Conservation (phyloP, 1,140 invertebrate species). For the Diorhabda carinulata region DNA sequence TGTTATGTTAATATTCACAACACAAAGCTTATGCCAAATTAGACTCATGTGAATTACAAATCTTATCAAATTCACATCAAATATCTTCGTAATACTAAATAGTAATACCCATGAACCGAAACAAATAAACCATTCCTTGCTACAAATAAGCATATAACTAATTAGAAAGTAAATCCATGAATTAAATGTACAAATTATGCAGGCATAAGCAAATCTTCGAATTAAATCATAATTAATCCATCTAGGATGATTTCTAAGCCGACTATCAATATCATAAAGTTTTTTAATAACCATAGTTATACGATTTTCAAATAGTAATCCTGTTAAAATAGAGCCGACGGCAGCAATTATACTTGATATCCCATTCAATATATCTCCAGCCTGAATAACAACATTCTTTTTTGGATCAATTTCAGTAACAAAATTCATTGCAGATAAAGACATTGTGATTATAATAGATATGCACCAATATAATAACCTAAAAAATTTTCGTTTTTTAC, state of each 20-base stretch:
- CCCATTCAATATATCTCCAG: conserved; percentile 4
- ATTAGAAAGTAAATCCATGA: not conserved
- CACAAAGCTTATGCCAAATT: conserved; percentile 8
- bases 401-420: not conserved
- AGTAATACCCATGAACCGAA: not conserved
- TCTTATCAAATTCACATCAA: conserved; percentile 5
- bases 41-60: conserved; percentile 8
- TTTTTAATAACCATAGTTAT: conserved; percentile 4
- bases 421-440: not conserved
- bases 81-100: conserved; percentile 9
- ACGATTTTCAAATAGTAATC: conserved; percentile 1
- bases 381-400: conserved; percentile 8
- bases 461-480: not conserved
- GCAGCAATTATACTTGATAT: conserved; percentile 5
- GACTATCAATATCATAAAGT: not conserved
- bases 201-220: not conserved
- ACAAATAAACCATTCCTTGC: not conserved
- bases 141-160: not conserved
- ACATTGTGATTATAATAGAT: not conserved
- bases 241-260: not conserved
- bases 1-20: not conserved
- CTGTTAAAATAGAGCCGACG: not conserved
- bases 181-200: not conserved
- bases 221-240: conserved; percentile 6
- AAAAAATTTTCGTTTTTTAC: not conserved